Evolutionary conservation across 1,140 invertebrate genomes (phyloP).

Genomic region (Lasaia peninsularis): DNA sequence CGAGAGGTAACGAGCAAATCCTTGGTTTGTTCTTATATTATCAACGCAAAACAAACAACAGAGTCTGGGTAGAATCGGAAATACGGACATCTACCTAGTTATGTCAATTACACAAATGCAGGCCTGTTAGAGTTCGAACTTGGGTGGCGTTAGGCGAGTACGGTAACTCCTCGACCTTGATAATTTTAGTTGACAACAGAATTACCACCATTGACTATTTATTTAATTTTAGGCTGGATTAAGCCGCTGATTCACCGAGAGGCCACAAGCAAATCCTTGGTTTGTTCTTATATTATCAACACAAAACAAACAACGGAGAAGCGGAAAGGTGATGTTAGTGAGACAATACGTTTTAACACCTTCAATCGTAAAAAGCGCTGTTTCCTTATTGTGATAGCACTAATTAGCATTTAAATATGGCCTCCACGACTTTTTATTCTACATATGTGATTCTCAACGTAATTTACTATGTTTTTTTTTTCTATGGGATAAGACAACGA

Average conservation of each 20-base stretch:
- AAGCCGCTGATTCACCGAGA: neutral
- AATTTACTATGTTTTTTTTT: no score
- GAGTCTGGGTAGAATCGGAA: neutral
- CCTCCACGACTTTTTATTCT: neutral
- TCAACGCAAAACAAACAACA: neutral
- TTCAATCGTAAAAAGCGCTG: constrained; percentile 4
- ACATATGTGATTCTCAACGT: neutral
- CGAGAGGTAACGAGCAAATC: neutral
- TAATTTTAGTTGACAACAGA: no score
- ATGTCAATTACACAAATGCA: no score
- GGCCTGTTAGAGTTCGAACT: no score
- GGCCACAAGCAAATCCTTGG: neutral
- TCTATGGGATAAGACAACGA: no score
- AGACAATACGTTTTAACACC: constrained; percentile 5
- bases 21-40: neutral
- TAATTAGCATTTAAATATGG: neutral
- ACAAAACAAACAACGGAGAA: neutral
- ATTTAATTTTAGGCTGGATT: neutral
- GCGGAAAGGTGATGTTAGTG: constrained; percentile 2
- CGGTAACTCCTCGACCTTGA: no score
- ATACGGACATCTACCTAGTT: no score
- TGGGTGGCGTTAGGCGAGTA: no score
- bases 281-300: neutral
- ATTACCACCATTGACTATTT: no score
- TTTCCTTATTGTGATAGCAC: constrained; percentile 2